phyloP scores from a whole-genome alignment of 1,140 invertebrate species.

The Eupristina koningsbergeri region DNA sequence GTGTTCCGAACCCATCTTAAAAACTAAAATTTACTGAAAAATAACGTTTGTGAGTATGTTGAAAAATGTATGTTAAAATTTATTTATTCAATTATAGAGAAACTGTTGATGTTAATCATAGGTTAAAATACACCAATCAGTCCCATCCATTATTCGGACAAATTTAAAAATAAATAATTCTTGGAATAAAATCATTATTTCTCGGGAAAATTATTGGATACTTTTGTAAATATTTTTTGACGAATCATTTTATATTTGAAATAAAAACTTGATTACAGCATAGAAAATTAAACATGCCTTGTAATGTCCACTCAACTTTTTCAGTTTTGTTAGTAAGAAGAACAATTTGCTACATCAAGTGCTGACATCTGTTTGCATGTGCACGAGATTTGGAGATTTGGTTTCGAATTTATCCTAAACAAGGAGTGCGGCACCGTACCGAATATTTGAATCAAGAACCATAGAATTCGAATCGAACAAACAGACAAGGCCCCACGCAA shows the following conservation, averaged over 20 bases:
- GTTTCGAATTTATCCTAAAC: not conserved
- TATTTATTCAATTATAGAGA: not conserved
- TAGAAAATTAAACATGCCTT: not conserved
- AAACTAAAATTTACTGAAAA: not conserved
- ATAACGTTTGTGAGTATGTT: not conserved
- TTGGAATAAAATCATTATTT: not conserved
- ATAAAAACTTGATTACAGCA: not conserved
- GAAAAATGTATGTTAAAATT: not conserved
- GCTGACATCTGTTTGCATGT: constrained; percentile 10
- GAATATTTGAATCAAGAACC: not conserved
- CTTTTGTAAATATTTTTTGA: not conserved
- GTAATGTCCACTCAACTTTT: not conserved
- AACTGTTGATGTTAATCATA: not conserved
- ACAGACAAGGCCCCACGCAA: too few relatives aligned
- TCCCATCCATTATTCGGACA: not conserved
- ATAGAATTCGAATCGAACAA: too few relatives aligned
- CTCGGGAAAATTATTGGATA: not conserved
- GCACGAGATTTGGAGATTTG: not conserved
- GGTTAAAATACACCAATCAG: not conserved
- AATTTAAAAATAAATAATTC: not conserved
- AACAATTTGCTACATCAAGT: not conserved
- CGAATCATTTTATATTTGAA: not conserved
- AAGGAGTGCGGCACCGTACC: not conserved
- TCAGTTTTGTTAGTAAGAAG: not conserved
- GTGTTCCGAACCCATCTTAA: constrained; percentile 76